Conservation (phyloP, 2,888 invertebrate species). For the Thymelicus sylvestris region DNA sequence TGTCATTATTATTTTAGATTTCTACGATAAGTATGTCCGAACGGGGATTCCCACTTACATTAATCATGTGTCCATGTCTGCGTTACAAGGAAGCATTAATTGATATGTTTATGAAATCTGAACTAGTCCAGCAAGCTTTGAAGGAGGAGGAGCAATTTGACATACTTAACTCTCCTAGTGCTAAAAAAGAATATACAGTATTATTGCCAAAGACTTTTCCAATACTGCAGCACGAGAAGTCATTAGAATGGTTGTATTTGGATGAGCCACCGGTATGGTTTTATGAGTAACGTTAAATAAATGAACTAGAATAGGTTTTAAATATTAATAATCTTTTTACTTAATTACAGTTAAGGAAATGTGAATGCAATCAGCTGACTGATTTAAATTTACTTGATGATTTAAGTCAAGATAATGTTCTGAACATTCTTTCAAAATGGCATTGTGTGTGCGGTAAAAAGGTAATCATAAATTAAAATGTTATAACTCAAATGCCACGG, state of each 20-base stretch:
- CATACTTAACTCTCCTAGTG: conserved; percentile 58
- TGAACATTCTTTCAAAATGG: conserved; percentile 76
- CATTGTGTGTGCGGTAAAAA: conserved; percentile 75
- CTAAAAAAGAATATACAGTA: conserved; percentile 67
- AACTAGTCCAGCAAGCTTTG: conserved; percentile 57
- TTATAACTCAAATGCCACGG: not conserved
- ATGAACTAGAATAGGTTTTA: too few species aligned
- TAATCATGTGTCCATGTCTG: conserved; percentile 66
- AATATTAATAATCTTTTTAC: not conserved
- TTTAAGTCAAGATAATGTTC: conserved; percentile 70
- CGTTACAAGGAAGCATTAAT: conserved; percentile 64
- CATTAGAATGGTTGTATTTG: conserved; percentile 68
- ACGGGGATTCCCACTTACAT: conserved; percentile 72
- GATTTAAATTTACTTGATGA: conserved; percentile 72
- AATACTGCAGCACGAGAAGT: conserved; percentile 58
- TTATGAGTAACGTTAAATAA: not conserved
- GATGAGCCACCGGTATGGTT: conserved; percentile 65
- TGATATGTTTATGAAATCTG: conserved; percentile 58
- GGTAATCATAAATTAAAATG: conserved; percentile 49
- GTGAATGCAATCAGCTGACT: conserved; percentile 74
- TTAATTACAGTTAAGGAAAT: conserved; percentile 67
- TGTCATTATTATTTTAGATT: conserved; percentile 50
- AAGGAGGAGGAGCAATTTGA: conserved; percentile 57
- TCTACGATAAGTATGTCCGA: conserved; percentile 58
- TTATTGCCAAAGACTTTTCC: conserved; percentile 70